phyloP scores from a whole-genome alignment of 2,888 invertebrate genomes.

The Lochmaea capreae region DNA sequence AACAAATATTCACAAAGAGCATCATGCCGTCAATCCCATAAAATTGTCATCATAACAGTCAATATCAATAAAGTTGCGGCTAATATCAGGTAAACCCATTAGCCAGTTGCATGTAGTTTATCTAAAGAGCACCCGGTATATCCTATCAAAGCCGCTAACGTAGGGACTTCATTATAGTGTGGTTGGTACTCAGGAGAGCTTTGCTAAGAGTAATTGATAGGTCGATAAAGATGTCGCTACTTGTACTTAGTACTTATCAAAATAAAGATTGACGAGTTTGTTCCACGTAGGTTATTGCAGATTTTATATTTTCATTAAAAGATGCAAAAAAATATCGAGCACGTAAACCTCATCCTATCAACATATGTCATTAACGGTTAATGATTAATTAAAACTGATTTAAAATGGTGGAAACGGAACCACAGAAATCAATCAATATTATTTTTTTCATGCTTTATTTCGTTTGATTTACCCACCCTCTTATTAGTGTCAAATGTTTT shows the following conservation, averaged over 20 bases:
- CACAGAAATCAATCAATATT: too few species aligned
- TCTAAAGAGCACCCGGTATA: slow-evolving; percentile 56
- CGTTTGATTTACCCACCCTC: too few species aligned
- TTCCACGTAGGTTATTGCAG: slow-evolving; percentile 17
- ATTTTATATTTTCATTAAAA: neutral
- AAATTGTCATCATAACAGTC: slow-evolving; percentile 51
- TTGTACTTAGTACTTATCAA: slow-evolving; percentile 57
- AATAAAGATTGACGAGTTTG: slow-evolving; percentile 42
- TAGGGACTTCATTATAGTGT: slow-evolving; percentile 57
- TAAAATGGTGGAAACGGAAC: too few species aligned
- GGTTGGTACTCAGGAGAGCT: slow-evolving; percentile 55
- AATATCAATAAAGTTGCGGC: slow-evolving; percentile 56
- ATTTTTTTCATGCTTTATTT: too few species aligned
- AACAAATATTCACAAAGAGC: slow-evolving; percentile 27
- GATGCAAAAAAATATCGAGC: neutral
- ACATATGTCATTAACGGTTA: neutral
- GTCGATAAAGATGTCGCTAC: slow-evolving; percentile 61
- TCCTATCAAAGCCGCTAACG: slow-evolving; percentile 48
- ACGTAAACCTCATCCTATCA: neutral
- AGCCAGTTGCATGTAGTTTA: slow-evolving; percentile 57
- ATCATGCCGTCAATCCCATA: slow-evolving; percentile 37
- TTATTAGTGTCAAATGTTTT: too few species aligned
- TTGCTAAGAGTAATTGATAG: slow-evolving; percentile 60
- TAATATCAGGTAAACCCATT: slow-evolving; percentile 57
- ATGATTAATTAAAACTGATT: too few species aligned